phyloP scores from a whole-genome alignment of 92 coral and sea anemone genomes.

The Epizoanthus illoricatus region DNA sequence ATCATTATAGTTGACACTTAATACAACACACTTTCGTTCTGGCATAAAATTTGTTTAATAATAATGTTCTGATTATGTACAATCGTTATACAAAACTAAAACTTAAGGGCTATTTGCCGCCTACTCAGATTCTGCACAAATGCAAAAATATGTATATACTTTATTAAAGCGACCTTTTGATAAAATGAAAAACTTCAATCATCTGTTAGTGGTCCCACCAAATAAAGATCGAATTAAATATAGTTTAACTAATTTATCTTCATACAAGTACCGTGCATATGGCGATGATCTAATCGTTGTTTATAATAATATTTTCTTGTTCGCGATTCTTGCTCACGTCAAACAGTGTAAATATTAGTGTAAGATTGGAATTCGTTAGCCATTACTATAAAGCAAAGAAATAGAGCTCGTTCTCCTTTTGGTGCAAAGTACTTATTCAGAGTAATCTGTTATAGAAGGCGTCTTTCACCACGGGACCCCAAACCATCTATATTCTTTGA shows the following conservation, averaged over 20 bases:
- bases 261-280: neutral
- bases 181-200: constrained; percentile 10
- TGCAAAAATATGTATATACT: constrained; percentile 43
- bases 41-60: constrained; percentile 43
- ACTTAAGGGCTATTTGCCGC: neutral
- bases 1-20: too few relatives aligned
- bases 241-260: constrained; percentile 14
- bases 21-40: neutral
- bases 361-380: neutral
- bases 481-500: too few relatives aligned
- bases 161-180: constrained; percentile 21
- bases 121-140: constrained; percentile 3
- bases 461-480: too few relatives aligned
- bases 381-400: neutral
- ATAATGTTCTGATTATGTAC: constrained; percentile 39
- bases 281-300: neutral
- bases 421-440: too few relatives aligned
- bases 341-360: neutral
- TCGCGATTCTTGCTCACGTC: neutral
- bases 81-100: constrained; percentile 42
- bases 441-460: too few relatives aligned
- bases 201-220: neutral
- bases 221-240: neutral
- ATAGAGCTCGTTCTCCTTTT: too few relatives aligned
- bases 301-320: neutral